Evolutionary conservation across 2,797 vertebrate genomes (phyloP), one percentile per base, ranked within the genome.

Genomic region (Pseudotriccus pelzelni): DNA sequence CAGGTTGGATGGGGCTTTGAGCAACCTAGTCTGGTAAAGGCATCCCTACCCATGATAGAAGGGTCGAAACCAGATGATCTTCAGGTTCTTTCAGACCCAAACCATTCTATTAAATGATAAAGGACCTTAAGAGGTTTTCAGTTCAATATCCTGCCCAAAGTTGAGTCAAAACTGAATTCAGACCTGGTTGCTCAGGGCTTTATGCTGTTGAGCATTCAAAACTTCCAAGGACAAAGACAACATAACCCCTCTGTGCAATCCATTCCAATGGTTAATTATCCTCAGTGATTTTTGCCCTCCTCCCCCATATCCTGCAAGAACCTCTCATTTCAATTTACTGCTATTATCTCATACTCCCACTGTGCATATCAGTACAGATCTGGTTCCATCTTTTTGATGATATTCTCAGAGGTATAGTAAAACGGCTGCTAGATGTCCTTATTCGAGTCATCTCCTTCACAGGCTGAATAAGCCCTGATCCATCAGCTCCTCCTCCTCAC

Each of bases 11-110:
- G 18, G 25, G 18, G 15, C 18, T 41, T 72, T 66, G 59, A 72
- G 59, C 22, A 46, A 41, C 25, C 12, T 36, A 21, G 30, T 66
- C 30, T 32, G 32, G 14, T 5, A 8, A 52, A 84, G 52, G 12
- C 34, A 8, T 14, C 18, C 15, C 25, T 58, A 9, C 7, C n/a
- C 59, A 28, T 4, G 10, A 46, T 0, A 52, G 25, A 32, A 4
- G 21, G 18, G 24, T 19, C 64, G 30, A 72, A 84, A 41, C 34
- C 34, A 17, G 17, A 17, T 46, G 17, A 34, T 46, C 21, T 28
- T 58, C 22, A 52, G 14, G 28, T 19, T 21, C 43, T 8, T 64
- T 64, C 66, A 72, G n/a, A 78, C 5, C 2, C 7, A 77, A 52
- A 41, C 10, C 30, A 66, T 53, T 53, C 18, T 32, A 17, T 14